Conservation (phyloP, 2,888 invertebrate genomes). For the Apotomis capreana region DNA sequence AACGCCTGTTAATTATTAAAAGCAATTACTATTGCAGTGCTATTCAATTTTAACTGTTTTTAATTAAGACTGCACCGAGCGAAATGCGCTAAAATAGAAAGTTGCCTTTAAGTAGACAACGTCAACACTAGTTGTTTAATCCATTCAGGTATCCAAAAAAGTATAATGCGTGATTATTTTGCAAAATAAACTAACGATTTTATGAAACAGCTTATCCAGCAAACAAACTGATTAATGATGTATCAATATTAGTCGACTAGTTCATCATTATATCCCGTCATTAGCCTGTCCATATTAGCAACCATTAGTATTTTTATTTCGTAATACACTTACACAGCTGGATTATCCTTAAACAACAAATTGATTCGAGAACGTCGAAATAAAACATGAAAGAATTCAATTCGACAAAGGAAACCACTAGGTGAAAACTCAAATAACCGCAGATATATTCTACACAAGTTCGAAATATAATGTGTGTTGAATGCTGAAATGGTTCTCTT, state of each 20-base stretch:
- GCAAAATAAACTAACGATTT: no score
- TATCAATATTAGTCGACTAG: no score
- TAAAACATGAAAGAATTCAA: constrained; percentile 18
- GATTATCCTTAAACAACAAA: constrained; percentile 5
- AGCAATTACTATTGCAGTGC: constrained; percentile 55
- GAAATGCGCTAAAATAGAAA: no score
- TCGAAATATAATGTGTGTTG: constrained; percentile 46
- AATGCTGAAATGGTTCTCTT: constrained; percentile 48
- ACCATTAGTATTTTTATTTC: no score
- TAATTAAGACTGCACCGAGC: not conserved
- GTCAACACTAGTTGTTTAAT: no score
- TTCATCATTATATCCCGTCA: no score
- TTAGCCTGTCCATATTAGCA: no score
- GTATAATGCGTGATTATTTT: no score
- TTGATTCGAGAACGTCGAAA: not conserved
- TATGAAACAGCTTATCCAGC: no score
- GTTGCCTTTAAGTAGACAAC: no score
- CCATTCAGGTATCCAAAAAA: no score
- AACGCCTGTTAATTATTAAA: constrained; percentile 71
- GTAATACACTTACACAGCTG: not conserved
- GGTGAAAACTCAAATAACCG: constrained; percentile 42
- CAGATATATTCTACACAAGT: constrained; percentile 46
- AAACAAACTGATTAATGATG: no score
- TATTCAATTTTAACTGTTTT: constrained; percentile 39
- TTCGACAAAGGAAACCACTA: constrained; percentile 21